These are phyloP conservation scores for Apocrypta bakeri DNA, from an alignment of 1,140 invertebrate genomes.

Conservation along the genomic window DNA sequence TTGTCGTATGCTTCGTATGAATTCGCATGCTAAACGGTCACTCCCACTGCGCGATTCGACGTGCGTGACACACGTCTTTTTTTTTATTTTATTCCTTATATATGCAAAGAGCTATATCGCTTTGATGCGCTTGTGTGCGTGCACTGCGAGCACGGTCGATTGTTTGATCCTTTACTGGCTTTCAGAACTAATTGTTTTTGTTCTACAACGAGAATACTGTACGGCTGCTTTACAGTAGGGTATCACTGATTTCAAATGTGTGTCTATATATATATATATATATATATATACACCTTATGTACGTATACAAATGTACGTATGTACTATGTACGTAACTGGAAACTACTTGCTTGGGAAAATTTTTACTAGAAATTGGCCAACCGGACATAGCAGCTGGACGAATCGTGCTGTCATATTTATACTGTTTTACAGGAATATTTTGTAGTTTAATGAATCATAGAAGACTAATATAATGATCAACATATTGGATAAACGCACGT, in stretches of 20 bases:
- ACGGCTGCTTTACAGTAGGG: neutral
- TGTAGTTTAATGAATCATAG: too few species aligned
- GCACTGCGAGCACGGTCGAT: neutral
- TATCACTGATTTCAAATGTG: neutral
- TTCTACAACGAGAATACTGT: neutral
- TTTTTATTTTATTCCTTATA: neutral
- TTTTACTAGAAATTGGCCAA: too few species aligned
- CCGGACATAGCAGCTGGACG: too few species aligned
- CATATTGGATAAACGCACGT: too few species aligned
- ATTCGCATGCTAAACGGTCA: conserved; percentile 37
- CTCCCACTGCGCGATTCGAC: conserved; percentile 8
- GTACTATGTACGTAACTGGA: too few species aligned
- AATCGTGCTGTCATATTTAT: too few species aligned
- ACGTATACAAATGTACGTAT: too few species aligned
- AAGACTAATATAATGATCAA: too few species aligned
- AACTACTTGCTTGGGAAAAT: too few species aligned
- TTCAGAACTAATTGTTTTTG: neutral
- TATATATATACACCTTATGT: too few species aligned
- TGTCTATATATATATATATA: too few species aligned
- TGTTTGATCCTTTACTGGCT: neutral
- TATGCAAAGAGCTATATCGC: neutral
- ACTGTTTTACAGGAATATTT: too few species aligned
- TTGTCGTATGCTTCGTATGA: conserved; percentile 46
- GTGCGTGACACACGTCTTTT: neutral
- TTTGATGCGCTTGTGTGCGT: neutral